Conservation (phyloP, 1,140 invertebrate species). For the Triops longicaudatus region DNA sequence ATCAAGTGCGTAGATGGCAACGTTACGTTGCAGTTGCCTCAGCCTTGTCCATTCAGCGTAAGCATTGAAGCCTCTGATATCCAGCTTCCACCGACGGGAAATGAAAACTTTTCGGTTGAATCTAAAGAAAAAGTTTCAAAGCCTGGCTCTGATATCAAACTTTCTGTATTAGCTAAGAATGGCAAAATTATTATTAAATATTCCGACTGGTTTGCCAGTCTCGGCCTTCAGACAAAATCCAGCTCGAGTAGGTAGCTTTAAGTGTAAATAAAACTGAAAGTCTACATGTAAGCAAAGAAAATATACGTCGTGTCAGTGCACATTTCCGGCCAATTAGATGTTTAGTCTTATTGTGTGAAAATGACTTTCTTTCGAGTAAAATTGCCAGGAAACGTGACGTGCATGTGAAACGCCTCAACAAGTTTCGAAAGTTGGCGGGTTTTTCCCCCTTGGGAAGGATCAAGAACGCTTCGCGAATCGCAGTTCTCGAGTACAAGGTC, state of each 20-base stretch:
- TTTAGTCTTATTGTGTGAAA: no score
- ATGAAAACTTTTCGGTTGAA: neutral
- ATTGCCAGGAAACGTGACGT: no score
- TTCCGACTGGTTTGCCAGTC: neutral
- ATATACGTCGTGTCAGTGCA: no score
- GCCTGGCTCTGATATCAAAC: neutral
- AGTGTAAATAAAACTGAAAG: neutral
- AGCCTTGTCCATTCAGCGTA: neutral
- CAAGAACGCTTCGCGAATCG: no score
- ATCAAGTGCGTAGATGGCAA: neutral
- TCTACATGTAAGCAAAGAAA: no score
- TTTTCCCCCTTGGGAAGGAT: no score
- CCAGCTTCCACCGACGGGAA: neutral
- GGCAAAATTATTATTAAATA: neutral
- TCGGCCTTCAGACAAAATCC: neutral
- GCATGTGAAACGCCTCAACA: no score
- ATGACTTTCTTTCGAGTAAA: no score
- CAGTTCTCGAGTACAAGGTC: neutral
- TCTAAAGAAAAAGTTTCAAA: neutral
- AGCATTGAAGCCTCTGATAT: slow-evolving; percentile 10
- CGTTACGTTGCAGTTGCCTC: neutral
- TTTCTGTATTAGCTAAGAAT: neutral
- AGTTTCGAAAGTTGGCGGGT: no score
- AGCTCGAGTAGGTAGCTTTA: neutral
- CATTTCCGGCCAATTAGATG: no score